phyloP scores from a whole-genome alignment of 2,113 vertebrate species.

The Megalops atlanticus region DNA sequence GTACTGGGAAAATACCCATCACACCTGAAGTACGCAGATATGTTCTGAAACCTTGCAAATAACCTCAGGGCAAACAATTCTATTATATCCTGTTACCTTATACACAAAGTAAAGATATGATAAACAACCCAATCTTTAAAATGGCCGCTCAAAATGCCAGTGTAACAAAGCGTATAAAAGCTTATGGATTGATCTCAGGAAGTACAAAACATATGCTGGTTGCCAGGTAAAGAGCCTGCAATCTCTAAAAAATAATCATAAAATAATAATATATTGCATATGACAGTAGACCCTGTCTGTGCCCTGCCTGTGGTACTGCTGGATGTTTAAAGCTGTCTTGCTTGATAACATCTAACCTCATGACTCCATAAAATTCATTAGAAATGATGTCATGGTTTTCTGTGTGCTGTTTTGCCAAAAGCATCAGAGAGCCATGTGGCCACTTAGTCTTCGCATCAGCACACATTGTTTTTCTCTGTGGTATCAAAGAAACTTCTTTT shows the following conservation, averaged over 20 bases:
- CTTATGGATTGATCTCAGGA: background rate
- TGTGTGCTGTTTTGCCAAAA: slow-evolving; percentile 23
- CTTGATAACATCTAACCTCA: slow-evolving; percentile 26
- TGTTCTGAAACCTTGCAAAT: background rate
- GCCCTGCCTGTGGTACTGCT: slow-evolving; percentile 11
- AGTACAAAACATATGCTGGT: background rate
- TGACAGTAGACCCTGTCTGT: slow-evolving; percentile 23
- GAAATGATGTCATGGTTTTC: slow-evolving; percentile 28
- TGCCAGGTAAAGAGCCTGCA: slow-evolving; percentile 14
- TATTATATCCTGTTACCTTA: background rate
- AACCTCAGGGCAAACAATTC: background rate
- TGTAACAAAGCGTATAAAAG: background rate
- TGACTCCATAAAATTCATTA: slow-evolving; percentile 9
- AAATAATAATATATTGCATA: slow-evolving; percentile 10
- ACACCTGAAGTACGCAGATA: background rate
- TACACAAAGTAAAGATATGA: background rate
- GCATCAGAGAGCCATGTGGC: slow-evolving; percentile 3
- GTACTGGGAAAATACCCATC: background rate
- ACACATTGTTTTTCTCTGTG: slow-evolving; percentile 7
- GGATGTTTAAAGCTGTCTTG: slow-evolving; percentile 1
- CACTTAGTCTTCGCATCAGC: slow-evolving; percentile 5
- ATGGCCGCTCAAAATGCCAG: background rate
- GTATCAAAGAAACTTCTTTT: slow-evolving; percentile 14
- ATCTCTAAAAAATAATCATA: slow-evolving; percentile 18
- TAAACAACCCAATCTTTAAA: background rate